A percentile compares a stretch with the other conserved stretches of the same genome.
Evolutionary conservation across 53 echinoderm and acorn worm species (phyloP).

Genomic region (Mesocentrotus franciscanus): DNA sequence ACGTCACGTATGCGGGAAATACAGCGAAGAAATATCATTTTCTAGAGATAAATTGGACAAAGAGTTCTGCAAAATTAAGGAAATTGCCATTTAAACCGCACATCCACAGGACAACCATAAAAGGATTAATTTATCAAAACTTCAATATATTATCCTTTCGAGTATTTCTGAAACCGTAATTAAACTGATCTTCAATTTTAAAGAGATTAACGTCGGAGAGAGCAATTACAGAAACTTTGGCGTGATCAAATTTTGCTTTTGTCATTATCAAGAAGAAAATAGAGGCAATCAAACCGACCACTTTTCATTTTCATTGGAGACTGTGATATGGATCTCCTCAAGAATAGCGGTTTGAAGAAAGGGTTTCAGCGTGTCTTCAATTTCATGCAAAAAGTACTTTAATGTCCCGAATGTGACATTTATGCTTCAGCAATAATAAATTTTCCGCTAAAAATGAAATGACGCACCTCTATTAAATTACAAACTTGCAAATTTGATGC

Average conservation of each 20-base stretch:
- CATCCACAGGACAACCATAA: neutral
- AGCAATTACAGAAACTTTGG: neutral
- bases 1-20: neutral
- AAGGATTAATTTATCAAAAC: neutral
- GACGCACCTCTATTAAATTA: neutral
- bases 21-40: neutral
- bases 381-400: neutral
- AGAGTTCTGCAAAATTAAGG: neutral
- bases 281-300: neutral
- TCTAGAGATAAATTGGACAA: neutral
- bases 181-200: neutral
- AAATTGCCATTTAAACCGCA: neutral
- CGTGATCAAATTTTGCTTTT: neutral
- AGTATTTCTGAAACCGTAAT: neutral
- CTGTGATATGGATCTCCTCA: neutral
- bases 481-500: neutral
- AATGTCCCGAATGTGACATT: neutral
- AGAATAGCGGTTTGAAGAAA: neutral
- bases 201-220: neutral
- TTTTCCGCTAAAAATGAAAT: neutral
- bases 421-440: neutral
- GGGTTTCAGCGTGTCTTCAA: neutral
- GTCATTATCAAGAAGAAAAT: neutral
- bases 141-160: neutral
- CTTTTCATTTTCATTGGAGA: neutral